Evolutionary conservation across 2,888 invertebrate species (phyloP).

Genomic region (Homarus gammarus): DNA sequence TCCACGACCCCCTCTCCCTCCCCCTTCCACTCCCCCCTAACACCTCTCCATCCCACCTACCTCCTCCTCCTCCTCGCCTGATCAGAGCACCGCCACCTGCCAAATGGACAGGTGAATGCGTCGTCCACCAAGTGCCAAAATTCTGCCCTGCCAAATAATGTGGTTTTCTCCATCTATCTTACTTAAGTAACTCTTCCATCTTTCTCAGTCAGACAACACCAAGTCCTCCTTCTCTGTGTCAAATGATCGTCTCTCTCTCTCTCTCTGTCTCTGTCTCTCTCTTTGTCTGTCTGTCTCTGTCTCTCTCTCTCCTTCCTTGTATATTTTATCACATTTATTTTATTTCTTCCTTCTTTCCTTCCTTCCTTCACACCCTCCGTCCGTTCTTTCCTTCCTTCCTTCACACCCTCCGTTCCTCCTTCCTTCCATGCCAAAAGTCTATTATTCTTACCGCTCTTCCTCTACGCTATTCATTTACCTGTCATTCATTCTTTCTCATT

Average conservation of each 20-base stretch:
- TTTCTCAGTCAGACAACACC: too few species aligned
- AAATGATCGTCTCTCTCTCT: neutral
- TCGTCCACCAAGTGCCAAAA: too few species aligned
- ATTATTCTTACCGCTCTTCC: too few species aligned
- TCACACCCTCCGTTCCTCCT: conserved; percentile 1
- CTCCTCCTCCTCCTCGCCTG: neutral
- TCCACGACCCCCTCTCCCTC: neutral
- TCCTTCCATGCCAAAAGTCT: too few species aligned
- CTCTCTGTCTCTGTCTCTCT: neutral
- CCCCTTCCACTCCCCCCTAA: neutral
- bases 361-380: neutral
- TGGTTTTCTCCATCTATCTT: too few species aligned
- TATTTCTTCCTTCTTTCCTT: neutral
- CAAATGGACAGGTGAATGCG: too few species aligned
- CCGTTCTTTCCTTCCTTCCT: neutral
- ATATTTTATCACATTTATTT: too few species aligned
- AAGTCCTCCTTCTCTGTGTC: neutral
- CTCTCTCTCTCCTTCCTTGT: neutral
- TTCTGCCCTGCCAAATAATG: too few species aligned
- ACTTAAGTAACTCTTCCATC: too few species aligned
- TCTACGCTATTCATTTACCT: too few species aligned
- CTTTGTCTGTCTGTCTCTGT: neutral
- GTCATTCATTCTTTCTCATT: too few species aligned
- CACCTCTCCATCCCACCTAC: neutral
- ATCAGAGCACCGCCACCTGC: too few species aligned